Evolutionary conservation across 2,113 vertebrate species (phyloP).

Genomic region (Callipepla squamata): DNA sequence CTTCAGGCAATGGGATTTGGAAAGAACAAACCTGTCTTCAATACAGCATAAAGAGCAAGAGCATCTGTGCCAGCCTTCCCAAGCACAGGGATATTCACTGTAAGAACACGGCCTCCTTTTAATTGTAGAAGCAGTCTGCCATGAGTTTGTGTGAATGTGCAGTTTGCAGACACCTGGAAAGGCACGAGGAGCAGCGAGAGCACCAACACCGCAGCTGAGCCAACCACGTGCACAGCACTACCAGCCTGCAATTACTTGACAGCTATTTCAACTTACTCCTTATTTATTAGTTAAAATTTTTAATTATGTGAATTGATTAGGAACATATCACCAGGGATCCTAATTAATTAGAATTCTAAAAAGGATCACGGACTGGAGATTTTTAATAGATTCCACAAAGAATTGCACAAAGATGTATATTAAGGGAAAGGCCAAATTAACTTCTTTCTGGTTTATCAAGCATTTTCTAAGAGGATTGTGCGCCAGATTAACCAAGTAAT

Average conservation of each 20-base stretch:
- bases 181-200: neutral
- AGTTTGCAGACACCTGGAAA: neutral
- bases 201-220: neutral
- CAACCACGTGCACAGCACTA: neutral
- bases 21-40: neutral
- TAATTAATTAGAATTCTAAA: conserved; percentile 69
- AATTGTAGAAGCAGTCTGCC: neutral
- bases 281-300: conserved; percentile 69
- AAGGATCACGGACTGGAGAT: conserved; percentile 57
- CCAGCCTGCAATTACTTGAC: neutral
- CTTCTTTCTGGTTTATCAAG: neutral
- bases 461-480: neutral
- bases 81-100: neutral
- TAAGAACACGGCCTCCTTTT: neutral
- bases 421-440: conserved; percentile 42
- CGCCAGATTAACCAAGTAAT: conserved; percentile 9
- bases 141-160: neutral
- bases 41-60: neutral
- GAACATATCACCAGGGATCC: conserved; percentile 62
- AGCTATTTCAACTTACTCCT: neutral
- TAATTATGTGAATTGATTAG: conserved; percentile 71
- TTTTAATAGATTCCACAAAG: conserved; percentile 46
- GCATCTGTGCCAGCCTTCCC: neutral
- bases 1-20: neutral
- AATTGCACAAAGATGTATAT: conserved; percentile 33